Conservation (phyloP, 2,888 invertebrate genomes). For the Yponomeuta evonymella region DNA sequence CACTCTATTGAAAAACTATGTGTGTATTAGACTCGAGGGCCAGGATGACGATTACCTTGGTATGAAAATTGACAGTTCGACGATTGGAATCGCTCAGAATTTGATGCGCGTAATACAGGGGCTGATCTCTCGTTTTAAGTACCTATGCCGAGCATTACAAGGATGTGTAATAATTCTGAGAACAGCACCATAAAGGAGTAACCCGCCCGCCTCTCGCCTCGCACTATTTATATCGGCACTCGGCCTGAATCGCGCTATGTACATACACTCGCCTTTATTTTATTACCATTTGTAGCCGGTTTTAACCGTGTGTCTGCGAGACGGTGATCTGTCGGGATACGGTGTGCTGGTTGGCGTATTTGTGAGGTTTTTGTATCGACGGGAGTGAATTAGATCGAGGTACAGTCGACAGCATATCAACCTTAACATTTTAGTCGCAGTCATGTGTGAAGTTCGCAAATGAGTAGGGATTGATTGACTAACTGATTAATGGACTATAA, state of each 20-base stretch:
- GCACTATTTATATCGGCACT: slow-evolving; percentile 72
- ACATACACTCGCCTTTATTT: slow-evolving; percentile 57
- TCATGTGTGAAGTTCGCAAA: not conserved
- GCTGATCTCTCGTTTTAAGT: too few relatives aligned
- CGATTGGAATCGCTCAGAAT: too few relatives aligned
- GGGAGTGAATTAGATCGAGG: not conserved
- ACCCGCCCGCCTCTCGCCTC: slow-evolving; percentile 46
- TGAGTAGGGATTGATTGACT: too few relatives aligned
- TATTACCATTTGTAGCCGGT: slow-evolving; percentile 66
- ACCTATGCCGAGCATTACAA: too few relatives aligned
- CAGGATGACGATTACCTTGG: too few relatives aligned
- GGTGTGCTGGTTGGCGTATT: not conserved
- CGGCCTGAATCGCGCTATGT: slow-evolving; percentile 64
- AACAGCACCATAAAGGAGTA: not conserved
- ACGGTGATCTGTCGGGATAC: not conserved
- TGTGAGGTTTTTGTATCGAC: not conserved
- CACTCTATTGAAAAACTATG: too few relatives aligned
- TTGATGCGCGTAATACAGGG: too few relatives aligned
- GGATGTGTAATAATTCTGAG: not conserved
- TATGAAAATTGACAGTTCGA: too few relatives aligned
- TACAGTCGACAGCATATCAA: not conserved
- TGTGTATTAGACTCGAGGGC: too few relatives aligned
- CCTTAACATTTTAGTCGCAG: not conserved
- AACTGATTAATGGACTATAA: too few relatives aligned
- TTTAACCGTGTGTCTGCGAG: slow-evolving; percentile 5